Base-by-base conservation (phyloP, 2,888 invertebrate genomes). In the Ryuthela nishihirai region DNA sequence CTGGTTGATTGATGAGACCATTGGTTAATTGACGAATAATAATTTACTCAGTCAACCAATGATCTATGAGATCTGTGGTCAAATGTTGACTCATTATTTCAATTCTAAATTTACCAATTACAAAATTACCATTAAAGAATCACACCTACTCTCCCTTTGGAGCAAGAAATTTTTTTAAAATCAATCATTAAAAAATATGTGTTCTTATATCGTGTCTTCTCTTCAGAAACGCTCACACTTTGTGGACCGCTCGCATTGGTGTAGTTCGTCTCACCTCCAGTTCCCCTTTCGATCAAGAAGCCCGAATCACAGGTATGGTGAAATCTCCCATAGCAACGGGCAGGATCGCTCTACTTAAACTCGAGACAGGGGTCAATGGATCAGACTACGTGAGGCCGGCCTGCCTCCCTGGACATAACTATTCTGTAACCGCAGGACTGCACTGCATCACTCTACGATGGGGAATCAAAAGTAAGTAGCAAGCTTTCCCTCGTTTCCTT, bases 351-450 rank as follows among this genome's bases (percentile, higher is more conserved):
- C 35, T 62, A n/a, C 26, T 62, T 39, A 50, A 48, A 26, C 21
- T 62, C 18, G 56, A 55, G 18, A 56, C 39, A 23, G 26, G 50
- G 5, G 45, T 62, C 20, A 56, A 56, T 23, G 56, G 47, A 23
- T 56, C 62, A 3, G 62, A 62, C 25, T 62, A 56, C 29, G 52
- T 55, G 6, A 41, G 55, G 12, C 62, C 62, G n/a, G 50, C 56
- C 18, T 62, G 62, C 23, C 52, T 62, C n/a, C 62, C 62, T 6
- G 35, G 45, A n/a, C 55, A 44, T n/a, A 56, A 55, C 40, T 53
- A 47, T 29, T 43, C 62, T n/a, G 18, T 48, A n/a, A 36, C 52
- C 4, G 24, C 15, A 23, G 55, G 52, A 35, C 46, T 50, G 12
- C 50, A 47, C 32, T 62, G 62, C 35, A 48, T 46, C 34, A 52